Evolutionary conservation across 2,797 vertebrate species (phyloP).

Genomic region (Coregonus ussuriensis): DNA sequence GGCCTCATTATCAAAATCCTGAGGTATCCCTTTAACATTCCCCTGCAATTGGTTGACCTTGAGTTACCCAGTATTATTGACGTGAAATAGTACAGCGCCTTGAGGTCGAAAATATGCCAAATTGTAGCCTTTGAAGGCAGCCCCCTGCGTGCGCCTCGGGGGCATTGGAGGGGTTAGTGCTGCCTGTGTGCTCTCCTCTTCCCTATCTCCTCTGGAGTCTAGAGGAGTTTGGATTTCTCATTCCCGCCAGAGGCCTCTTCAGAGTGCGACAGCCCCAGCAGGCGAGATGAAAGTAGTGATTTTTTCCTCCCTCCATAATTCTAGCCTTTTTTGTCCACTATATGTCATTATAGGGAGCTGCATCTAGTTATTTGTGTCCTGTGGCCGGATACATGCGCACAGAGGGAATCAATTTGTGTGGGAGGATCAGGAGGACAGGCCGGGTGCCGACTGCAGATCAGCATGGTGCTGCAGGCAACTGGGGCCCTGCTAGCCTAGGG

Average conservation of each 20-base stretch:
- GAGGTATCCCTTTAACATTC: conserved; percentile 28
- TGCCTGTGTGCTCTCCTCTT: conserved; percentile 38
- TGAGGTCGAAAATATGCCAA: conserved; percentile 51
- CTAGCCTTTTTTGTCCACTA: conserved; percentile 72
- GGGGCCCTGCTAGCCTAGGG: conserved; percentile 13
- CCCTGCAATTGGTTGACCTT: conserved; percentile 53
- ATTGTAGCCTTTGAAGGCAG: conserved; percentile 55
- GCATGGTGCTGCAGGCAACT: conserved; percentile 43
- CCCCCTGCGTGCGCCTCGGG: conserved; percentile 31
- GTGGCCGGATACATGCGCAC: conserved; percentile 75
- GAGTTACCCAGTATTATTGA: conserved; percentile 54
- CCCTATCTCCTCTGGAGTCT: conserved; percentile 29
- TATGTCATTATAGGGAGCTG: conserved; percentile 76
- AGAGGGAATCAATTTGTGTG: conserved; percentile 74
- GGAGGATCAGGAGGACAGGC: conserved; percentile 64
- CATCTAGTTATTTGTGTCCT: conserved; percentile 80
- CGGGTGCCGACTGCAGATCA: conserved; percentile 60
- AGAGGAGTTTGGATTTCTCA: conserved; percentile 46
- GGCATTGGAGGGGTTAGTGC: conserved; percentile 20
- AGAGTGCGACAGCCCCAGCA: conserved; percentile 62
- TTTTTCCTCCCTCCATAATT: conserved; percentile 69
- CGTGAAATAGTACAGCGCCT: conserved; percentile 50
- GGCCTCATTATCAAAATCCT: too few relatives aligned
- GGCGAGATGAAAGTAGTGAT: conserved; percentile 71
- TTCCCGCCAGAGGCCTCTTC: conserved; percentile 58